phyloP scores from a whole-genome alignment of 1,140 invertebrate genomes.

The Drosophila serrata region DNA sequence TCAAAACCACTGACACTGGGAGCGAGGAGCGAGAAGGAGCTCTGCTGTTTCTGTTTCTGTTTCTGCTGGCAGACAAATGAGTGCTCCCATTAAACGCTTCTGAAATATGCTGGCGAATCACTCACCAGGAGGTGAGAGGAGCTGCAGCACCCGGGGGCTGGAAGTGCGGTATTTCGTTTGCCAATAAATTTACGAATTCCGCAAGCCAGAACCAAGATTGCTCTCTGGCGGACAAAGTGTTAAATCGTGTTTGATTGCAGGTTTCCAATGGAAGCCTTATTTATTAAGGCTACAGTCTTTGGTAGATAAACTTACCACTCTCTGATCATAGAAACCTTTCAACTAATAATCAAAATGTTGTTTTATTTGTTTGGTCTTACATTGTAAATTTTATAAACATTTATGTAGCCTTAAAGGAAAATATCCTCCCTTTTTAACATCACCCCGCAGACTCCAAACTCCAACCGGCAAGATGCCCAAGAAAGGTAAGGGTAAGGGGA shows the following conservation, averaged over 20 bases:
- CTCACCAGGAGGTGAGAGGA: slow-evolving; percentile 39
- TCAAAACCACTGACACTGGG: slow-evolving; percentile 38
- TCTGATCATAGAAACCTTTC: not conserved
- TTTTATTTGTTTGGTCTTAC: not conserved
- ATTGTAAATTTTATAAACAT: slow-evolving; percentile 2
- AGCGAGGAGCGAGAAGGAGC: not conserved
- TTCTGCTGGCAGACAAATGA: slow-evolving; percentile 76
- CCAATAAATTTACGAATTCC: slow-evolving; percentile 67
- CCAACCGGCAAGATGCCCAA: slow-evolving; percentile 4
- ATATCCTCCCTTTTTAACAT: not conserved
- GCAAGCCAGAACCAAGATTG: slow-evolving; percentile 23
- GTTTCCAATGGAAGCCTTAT: slow-evolving; percentile 3
- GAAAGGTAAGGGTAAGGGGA: slow-evolving; percentile 20
- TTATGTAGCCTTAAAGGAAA: slow-evolving; percentile 8
- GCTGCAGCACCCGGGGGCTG: slow-evolving; percentile 3
- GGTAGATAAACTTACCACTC: not conserved
- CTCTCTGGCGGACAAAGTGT: slow-evolving; percentile 35
- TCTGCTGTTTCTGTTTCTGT: slow-evolving; percentile 12
- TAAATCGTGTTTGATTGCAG: slow-evolving; percentile 37
- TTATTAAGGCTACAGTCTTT: not conserved
- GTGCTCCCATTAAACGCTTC: slow-evolving; percentile 74
- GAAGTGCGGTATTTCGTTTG: slow-evolving; percentile 20
- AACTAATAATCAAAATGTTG: not conserved
- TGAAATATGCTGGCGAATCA: slow-evolving; percentile 82
- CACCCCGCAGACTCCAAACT: not conserved